Conservation (phyloP, 2,113 vertebrate genomes). For the Hemiscyllium ocellatum region DNA sequence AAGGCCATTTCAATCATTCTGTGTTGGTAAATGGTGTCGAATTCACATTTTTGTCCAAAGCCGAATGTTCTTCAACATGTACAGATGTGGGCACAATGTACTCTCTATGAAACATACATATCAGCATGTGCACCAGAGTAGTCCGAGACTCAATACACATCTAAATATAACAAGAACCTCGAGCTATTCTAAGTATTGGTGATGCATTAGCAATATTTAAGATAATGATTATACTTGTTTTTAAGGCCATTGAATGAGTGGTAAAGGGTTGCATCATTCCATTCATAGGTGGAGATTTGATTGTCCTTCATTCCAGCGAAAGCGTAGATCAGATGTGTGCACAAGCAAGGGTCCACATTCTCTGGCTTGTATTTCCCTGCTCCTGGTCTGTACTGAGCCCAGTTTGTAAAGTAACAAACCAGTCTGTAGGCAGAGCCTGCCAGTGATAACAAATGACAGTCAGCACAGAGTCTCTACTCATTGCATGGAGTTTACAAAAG, state of each 20-base stretch:
- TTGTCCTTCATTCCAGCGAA: conserved; percentile 60
- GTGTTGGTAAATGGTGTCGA: neutral
- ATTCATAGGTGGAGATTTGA: conserved; percentile 52
- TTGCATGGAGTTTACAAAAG: neutral
- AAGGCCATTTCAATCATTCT: neutral
- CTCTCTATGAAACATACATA: neutral
- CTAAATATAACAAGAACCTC: neutral
- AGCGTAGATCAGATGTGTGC: conserved; percentile 4
- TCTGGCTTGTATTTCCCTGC: conserved; percentile 53
- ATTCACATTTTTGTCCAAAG: neutral
- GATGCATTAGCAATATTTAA: neutral
- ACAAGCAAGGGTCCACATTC: conserved; percentile 42
- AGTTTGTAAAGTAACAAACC: conserved; percentile 42
- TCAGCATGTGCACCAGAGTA: too few species aligned
- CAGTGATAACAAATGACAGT: neutral
- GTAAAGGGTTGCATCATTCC: conserved; percentile 57
- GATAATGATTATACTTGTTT: conserved; percentile 48
- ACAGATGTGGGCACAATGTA: neutral
- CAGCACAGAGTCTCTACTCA: neutral
- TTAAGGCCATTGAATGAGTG: conserved; percentile 55
- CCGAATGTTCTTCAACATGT: neutral
- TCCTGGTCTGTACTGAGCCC: conserved; percentile 41
- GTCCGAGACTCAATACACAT: neutral
- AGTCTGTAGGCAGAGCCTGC: conserved; percentile 60
- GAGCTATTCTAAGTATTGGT: neutral